Base-by-base conservation (phyloP, 2,113 vertebrate species). In the Zosterops hypoxanthus region DNA sequence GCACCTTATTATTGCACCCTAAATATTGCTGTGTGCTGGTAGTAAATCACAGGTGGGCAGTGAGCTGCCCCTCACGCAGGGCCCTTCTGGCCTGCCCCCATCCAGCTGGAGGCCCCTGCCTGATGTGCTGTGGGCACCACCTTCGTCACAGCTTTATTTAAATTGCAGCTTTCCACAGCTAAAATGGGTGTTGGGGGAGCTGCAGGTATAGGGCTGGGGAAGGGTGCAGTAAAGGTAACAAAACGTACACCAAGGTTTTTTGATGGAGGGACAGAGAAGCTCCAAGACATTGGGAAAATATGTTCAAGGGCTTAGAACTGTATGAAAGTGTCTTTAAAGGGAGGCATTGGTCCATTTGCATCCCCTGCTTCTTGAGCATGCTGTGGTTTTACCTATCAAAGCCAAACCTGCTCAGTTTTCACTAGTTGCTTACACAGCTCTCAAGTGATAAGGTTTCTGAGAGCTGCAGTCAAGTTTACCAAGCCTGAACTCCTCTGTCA, bases 61-160 rank as follows among this genome's bases (percentile, higher is more conserved):
- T 19, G 82, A 93, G 66, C 52, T 61, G 56, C 66, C 20, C 49
- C 41, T 86, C 6, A 0, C 31, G 64, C 29, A 21, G 63, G 29
- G 33, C 22, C 68, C 44, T 66, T 70, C 44, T 2, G 1, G 52
- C 25, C 47, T 70, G 17, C 6, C 19, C 28, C 15, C 1, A 1
- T 24, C 42, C n/a, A 55, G 41, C 66, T 49, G 55, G 44, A 69
- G 46, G 34, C 66, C 12, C 52, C 69, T 63, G 52, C 72, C 47
- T 52, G 3, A 3, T 5, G 2, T 1, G 1, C 25, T 46, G 33
- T 0, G 0, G 66, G 72, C 49, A 52, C 3, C 1, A 4, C 34
- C 57, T 76, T 47, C 31, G 8, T 19, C 9, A 3, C 3, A 4
- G 18, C 24, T 44, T 31, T 0, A 4, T 34, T n/a, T 73, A 53